A percentile compares a stretch with the other conserved stretches of the same genome.
Conservation (phyloP, 2,113 vertebrate genomes). For the Ia io region DNA sequence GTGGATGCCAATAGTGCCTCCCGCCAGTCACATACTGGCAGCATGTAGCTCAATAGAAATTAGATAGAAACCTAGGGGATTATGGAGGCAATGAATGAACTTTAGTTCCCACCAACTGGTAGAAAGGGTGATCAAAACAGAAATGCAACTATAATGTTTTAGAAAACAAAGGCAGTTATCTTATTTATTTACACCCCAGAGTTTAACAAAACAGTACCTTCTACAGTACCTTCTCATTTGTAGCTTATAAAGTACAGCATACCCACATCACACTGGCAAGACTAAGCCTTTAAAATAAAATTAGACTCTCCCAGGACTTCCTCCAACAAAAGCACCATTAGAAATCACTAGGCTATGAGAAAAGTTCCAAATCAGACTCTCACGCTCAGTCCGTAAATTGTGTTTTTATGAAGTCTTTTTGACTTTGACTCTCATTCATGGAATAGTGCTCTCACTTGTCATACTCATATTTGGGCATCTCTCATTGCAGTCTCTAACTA, state of each 20-base stretch:
- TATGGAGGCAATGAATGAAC: not conserved
- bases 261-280: not conserved
- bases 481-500: not conserved
- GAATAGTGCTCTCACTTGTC: not conserved
- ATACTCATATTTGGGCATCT: not conserved
- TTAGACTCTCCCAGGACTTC: not conserved
- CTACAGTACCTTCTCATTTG: not conserved
- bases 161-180: not conserved
- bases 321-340: not conserved
- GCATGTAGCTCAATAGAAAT: not conserved
- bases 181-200: not conserved
- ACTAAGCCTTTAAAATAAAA: not conserved
- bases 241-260: not conserved
- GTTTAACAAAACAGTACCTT: not conserved
- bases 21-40: not conserved
- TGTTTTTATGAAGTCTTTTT: not conserved
- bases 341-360: not conserved
- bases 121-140: not conserved
- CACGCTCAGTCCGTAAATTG: not conserved
- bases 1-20: not conserved
- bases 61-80: not conserved
- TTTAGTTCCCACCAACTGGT: not conserved
- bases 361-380: slow-evolving; percentile 11
- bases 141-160: not conserved
- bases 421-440: not conserved